These are phyloP conservation scores for Spodoptera littoralis DNA, from an alignment of 2,888 invertebrate species.

Conservation along the genomic window DNA sequence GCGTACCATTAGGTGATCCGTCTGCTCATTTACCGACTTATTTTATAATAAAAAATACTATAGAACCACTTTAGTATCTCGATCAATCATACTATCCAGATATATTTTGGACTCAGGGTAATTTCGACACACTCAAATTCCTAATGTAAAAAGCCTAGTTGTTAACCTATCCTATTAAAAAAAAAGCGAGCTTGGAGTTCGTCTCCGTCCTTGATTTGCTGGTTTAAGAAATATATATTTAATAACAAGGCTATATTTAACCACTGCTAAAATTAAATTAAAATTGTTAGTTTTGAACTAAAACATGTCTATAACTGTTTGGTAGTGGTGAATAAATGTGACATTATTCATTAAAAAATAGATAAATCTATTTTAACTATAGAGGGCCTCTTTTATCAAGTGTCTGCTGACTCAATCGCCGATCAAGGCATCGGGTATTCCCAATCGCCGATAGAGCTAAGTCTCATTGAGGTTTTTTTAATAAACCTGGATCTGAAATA, in stretches of 20 bases:
- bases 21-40: neutral
- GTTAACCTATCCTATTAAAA: slow-evolving; percentile 35
- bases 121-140: slow-evolving; percentile 38
- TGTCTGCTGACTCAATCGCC: too few relatives aligned
- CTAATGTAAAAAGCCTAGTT: slow-evolving; percentile 34
- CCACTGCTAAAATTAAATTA: slow-evolving; percentile 24
- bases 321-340: slow-evolving; percentile 26
- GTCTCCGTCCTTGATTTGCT: slow-evolving; percentile 77
- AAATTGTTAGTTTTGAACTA: slow-evolving; percentile 28
- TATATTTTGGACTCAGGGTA: slow-evolving; percentile 64
- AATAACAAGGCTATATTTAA: slow-evolving; percentile 16
- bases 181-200: slow-evolving; percentile 73
- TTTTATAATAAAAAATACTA: neutral
- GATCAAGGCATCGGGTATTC: too few relatives aligned
- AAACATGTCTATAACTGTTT: slow-evolving; percentile 3
- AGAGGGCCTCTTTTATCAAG: too few relatives aligned
- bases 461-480: too few relatives aligned
- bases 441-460: too few relatives aligned
- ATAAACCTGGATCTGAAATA: too few relatives aligned
- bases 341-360: too few relatives aligned
- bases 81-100: slow-evolving; percentile 25
- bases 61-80: slow-evolving; percentile 17
- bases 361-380: too few relatives aligned
- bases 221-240: slow-evolving; percentile 42
- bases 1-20: too few relatives aligned